These are phyloP conservation scores for Danio jaintianensis DNA, from an alignment of 2,797 vertebrate genomes.

Conservation along the genomic window DNA sequence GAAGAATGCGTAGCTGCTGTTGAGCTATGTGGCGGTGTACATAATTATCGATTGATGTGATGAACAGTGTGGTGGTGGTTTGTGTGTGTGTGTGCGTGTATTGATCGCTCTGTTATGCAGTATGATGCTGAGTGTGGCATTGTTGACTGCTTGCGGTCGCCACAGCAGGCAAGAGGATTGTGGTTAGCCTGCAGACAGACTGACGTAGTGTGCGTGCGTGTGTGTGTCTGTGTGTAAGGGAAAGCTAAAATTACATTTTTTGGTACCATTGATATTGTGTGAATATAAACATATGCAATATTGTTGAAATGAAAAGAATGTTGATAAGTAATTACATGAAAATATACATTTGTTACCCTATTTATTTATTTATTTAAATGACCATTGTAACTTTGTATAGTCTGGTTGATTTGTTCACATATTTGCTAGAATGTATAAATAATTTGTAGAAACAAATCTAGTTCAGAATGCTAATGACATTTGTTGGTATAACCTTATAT, in stretches of 20 bases:
- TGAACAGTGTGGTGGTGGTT: conserved; percentile 47
- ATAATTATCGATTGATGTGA: conserved; percentile 53
- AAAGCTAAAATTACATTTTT: neutral
- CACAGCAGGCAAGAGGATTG: conserved; percentile 64
- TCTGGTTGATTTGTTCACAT: too few species aligned
- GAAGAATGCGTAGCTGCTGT: conserved; percentile 25
- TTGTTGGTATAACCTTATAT: neutral
- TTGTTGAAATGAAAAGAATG: neutral
- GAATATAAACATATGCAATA: neutral
- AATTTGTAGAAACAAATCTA: too few species aligned
- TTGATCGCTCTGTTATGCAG: conserved; percentile 54
- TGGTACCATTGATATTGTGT: neutral
- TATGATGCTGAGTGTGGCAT: conserved; percentile 51
- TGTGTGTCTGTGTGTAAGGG: neutral
- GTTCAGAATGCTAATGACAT: neutral
- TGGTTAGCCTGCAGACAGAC: conserved; percentile 58
- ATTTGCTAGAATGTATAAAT: too few species aligned
- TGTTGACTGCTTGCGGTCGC: conserved; percentile 61
- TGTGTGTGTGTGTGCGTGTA: conserved; percentile 45
- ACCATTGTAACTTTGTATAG: too few species aligned
- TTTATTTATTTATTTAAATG: neutral
- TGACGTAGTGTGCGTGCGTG: conserved; percentile 30
- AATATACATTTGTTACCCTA: neutral
- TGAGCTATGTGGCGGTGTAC: conserved; percentile 49
- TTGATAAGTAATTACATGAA: neutral